Base-by-base conservation (phyloP, 1,140 invertebrate species). In the Drosophila sulfurigaster region DNA sequence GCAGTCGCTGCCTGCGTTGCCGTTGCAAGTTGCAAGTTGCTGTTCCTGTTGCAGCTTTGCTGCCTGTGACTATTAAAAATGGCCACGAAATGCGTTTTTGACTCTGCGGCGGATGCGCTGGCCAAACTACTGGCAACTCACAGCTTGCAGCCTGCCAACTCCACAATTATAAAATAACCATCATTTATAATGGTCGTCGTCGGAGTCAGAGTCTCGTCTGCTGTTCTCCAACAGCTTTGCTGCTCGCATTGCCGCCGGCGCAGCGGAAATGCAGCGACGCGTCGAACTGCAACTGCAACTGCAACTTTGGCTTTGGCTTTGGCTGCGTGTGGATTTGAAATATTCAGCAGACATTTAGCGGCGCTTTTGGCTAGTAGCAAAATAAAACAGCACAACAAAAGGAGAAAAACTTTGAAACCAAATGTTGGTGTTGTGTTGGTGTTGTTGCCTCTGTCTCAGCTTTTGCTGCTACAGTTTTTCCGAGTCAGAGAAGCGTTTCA, bases 401-500 rank as follows among this genome's bases (percentile, higher is more conserved):
- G 51, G n/a, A 35, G 48, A 63, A 51, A 56, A 57, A 41, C 71
- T 25, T 25, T 43, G 32, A 43, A 46, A 43, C 30, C 71, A 32
- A 60, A 56, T 75, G 63, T 66, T 59, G 64, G 43, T 25, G 20
- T 20, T 20, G 43, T 25, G 20, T 20, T 20, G 2, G 16, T 20
- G 20, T 20, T 25, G 10, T 46, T 28, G 2, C 10, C 16, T 15
- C 41, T 3, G n/a, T 45, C 15, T 1, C 49, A 15, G 11, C n/a
- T 7, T 1, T 43, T 58, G 67, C 62, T 11, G 68, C 16, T 56
- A 67, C 74, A 80, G 79, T 82, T 91, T 91, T 91, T 88, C 88
- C 80, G 82, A 91, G 70, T 83, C 87, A 91, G 75, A 91, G 88
- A 91, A 91, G 87, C 87, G 87, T 91, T 91, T 91, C 87, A 91